Conservation (phyloP, 2,113 vertebrate species). For the Zingel zingel region DNA sequence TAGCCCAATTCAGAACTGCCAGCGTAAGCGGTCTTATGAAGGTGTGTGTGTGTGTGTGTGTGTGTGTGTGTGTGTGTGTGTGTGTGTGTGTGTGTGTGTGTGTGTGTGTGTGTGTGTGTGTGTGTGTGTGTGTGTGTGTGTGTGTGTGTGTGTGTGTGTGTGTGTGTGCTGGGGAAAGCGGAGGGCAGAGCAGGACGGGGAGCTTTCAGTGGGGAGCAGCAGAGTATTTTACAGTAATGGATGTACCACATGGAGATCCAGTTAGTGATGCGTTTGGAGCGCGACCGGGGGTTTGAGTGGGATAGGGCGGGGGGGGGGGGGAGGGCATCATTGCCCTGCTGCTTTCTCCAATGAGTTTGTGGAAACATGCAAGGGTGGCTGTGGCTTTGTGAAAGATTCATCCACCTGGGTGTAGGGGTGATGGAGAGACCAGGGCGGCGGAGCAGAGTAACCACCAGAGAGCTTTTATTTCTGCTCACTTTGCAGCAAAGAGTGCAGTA, state of each 20-base stretch:
- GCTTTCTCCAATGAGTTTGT: slow-evolving; percentile 29
- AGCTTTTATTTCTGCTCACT: slow-evolving; percentile 75
- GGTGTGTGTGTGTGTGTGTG: slow-evolving; percentile 22
- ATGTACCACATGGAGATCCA: slow-evolving; percentile 79
- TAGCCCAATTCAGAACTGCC: slow-evolving; percentile 73
- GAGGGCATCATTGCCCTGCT: slow-evolving; percentile 10
- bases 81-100: slow-evolving; percentile 8
- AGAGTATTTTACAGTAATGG: slow-evolving; percentile 79
- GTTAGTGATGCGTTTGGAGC: slow-evolving; percentile 70
- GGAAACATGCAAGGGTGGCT: slow-evolving; percentile 26
- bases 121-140: slow-evolving; percentile 19
- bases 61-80: slow-evolving; percentile 8
- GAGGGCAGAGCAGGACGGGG: slow-evolving; percentile 47
- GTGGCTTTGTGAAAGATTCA: slow-evolving; percentile 44
- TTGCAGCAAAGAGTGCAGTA: slow-evolving; percentile 62
- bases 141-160: not conserved
- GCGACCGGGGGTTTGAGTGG: slow-evolving; percentile 35
- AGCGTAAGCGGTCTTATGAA: slow-evolving; percentile 69
- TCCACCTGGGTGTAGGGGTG: slow-evolving; percentile 51
- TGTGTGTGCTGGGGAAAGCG: slow-evolving; percentile 10
- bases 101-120: slow-evolving; percentile 14
- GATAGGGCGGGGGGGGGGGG: not conserved
- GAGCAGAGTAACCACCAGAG: slow-evolving; percentile 39
- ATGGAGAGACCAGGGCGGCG: slow-evolving; percentile 2
- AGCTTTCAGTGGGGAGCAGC: slow-evolving; percentile 65